Base-by-base conservation (phyloP, 2,888 invertebrate species). In the Gymnosoma rotundatum region DNA sequence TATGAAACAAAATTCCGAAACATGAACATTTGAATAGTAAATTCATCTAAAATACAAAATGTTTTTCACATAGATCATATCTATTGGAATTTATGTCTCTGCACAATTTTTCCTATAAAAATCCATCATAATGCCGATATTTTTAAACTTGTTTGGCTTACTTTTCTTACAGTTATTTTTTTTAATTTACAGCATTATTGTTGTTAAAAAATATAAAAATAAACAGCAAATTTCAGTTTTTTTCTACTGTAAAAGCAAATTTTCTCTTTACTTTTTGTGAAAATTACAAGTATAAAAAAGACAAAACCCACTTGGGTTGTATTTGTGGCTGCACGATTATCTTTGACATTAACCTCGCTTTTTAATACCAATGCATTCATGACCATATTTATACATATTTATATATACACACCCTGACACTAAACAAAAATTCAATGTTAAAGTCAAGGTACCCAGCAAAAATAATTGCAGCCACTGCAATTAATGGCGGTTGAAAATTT, bases 321-420 rank as follows among this genome's bases (percentile, higher is more conserved):
- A 69, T 78, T 42, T 76, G 83, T 7, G 60, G 54, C 61, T 25
- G 50, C 83, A 86, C 70, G 79, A 85, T 79, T 72, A 78, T 75
- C 73, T 80, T 80, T 79, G 82, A 86, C 80, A 78, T 86, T 86
- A 84, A 83, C 75, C 83, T 87, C 87, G 82, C 86, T 84, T 75
- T 69, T 56, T 32, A 58, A 69, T 21, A 42, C 60, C 61, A 72
- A 69, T 32, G n/a, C 18, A 45, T 56, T 64, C 79, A 50, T 32
- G 32, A 2, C 32, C 32, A 32, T 32, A 6, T 32, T 32, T 32
- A 7, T 6, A 32, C 32, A 32, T 32, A 6, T 32, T 32, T 32
- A 7, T 6, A 32, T 32, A 32, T 6, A 32, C 6, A 32, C 50
- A 61, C 61, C 38, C 75, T 72, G 42, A 60, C 66, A 63, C 56